Evolutionary conservation across 1,140 invertebrate species (phyloP).

Genomic region (Drosophila repleta): DNA sequence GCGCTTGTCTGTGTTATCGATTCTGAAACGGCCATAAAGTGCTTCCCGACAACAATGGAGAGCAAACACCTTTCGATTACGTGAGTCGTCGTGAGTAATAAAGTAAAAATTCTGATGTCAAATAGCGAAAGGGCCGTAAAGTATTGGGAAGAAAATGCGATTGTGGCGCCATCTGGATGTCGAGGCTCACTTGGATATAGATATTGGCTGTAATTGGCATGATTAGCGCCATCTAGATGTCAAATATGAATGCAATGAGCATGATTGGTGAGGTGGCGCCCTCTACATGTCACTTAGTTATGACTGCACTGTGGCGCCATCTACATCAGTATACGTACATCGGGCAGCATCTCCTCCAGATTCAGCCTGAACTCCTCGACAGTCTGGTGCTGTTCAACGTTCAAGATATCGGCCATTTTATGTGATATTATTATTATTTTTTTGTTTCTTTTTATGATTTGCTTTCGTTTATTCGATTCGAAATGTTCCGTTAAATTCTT

Average conservation of each 20-base stretch:
- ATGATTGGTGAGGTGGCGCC: neutral
- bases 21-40: slow-evolving; percentile 61
- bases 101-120: slow-evolving; percentile 13
- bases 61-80: slow-evolving; percentile 54
- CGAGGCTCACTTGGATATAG: too few species aligned
- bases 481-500: slow-evolving; percentile 16
- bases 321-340: slow-evolving; percentile 52
- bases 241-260: neutral
- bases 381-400: slow-evolving; percentile 70
- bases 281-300: neutral
- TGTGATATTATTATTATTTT: slow-evolving; percentile 29
- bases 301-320: too few species aligned
- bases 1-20: slow-evolving; percentile 69
- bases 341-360: slow-evolving; percentile 72
- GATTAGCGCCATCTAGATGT: too few species aligned
- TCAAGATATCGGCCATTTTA: slow-evolving; percentile 76
- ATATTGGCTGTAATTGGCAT: too few species aligned
- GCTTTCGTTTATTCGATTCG: slow-evolving; percentile 43
- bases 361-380: slow-evolving; percentile 74
- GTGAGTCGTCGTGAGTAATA: slow-evolving; percentile 65
- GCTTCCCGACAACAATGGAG: slow-evolving; percentile 35
- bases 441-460: too few species aligned
- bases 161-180: too few species aligned
- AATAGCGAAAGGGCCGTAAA: neutral
- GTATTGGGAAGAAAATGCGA: neutral